phyloP scores from a whole-genome alignment of 2,888 invertebrate genomes.

The Drosophila borborema region DNA sequence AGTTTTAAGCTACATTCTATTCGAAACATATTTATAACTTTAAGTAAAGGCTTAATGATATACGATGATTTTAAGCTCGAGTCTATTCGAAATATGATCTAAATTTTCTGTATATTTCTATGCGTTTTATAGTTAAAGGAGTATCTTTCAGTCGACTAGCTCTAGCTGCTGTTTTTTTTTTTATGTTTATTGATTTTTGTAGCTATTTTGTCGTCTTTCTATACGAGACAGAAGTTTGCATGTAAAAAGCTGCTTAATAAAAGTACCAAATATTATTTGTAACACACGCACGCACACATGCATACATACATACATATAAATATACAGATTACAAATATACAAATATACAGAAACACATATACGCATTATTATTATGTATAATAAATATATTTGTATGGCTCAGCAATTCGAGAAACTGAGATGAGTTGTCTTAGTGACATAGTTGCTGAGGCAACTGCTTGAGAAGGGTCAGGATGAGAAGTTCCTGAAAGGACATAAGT shows the following conservation, averaged over 20 bases:
- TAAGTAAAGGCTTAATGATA: too few relatives aligned
- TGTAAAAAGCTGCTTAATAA: slow-evolving; percentile 39
- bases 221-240: slow-evolving; percentile 18
- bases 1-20: too few relatives aligned
- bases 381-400: slow-evolving; percentile 9
- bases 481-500: neutral
- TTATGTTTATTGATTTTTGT: slow-evolving; percentile 28
- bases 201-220: slow-evolving; percentile 6
- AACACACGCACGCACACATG: slow-evolving; percentile 4
- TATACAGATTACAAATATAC: slow-evolving; percentile 2
- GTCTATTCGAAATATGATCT: neutral
- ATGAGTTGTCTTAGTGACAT: slow-evolving; percentile 7
- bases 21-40: too few relatives aligned
- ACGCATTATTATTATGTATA: neutral
- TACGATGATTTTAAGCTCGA: too few relatives aligned
- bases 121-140: neutral
- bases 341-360: neutral
- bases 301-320: neutral
- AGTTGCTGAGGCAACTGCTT: slow-evolving; percentile 6
- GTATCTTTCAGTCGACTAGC: neutral
- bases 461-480: neutral
- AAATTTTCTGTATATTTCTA: neutral
- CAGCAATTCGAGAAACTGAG: neutral
- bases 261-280: slow-evolving; percentile 27
- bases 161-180: neutral